phyloP scores from a whole-genome alignment of 1,140 invertebrate species.

The Sarcophaga bullata region DNA sequence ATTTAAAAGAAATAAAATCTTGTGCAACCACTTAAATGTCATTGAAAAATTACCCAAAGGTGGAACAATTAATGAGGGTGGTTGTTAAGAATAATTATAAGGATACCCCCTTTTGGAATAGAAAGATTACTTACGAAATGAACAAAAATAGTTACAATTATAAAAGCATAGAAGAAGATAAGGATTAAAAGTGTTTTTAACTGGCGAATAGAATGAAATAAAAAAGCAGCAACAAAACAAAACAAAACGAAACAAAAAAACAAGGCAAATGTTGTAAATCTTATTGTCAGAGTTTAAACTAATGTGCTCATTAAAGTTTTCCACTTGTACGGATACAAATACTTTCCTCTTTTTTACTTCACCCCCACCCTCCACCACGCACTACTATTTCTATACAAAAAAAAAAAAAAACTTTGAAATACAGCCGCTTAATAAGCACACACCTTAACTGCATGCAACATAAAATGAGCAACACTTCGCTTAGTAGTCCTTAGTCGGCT shows the following conservation, averaged over 20 bases:
- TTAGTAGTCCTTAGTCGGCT: background rate
- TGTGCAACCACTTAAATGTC: conserved; percentile 34
- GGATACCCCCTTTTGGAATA: background rate
- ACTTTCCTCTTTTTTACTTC: too few species aligned
- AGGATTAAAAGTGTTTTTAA: background rate
- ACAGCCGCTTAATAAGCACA: background rate
- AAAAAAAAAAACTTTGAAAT: background rate
- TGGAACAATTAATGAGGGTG: conserved; percentile 37
- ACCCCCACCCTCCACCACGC: too few species aligned
- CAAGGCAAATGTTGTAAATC: conserved; percentile 24
- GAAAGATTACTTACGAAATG: too few species aligned
- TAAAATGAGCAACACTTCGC: background rate
- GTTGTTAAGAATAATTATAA: conserved; percentile 37
- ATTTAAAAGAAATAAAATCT: background rate
- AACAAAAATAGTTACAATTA: too few species aligned
- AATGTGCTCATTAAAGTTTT: conserved; percentile 62
- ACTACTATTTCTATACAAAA: conserved; percentile 2
- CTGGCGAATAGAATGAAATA: background rate
- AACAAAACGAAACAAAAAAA: conserved; percentile 10
- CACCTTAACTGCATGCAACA: background rate
- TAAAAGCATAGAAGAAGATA: background rate
- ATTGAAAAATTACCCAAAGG: conserved; percentile 37
- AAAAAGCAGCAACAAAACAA: background rate
- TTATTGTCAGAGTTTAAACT: conserved; percentile 34
- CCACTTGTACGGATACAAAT: conserved; percentile 58